These are phyloP conservation scores for Meiosimyza decipiens DNA, from an alignment of 2,888 invertebrate species.

Conservation along the genomic window DNA sequence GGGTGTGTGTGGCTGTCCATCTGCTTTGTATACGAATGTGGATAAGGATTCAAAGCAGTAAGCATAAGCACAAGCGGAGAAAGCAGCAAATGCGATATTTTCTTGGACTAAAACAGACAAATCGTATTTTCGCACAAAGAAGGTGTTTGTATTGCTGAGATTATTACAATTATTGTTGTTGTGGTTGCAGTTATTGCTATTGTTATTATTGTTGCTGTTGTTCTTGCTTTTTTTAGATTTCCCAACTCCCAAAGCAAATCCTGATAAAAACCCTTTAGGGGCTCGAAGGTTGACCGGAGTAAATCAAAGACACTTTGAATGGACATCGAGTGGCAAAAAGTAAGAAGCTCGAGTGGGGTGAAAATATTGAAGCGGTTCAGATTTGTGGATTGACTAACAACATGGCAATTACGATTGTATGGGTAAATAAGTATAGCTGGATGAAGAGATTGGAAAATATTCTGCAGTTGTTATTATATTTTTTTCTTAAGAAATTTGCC, in stretches of 20 bases:
- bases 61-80: constrained; percentile 6
- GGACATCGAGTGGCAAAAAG: too few species aligned
- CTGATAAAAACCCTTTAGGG: constrained; percentile 14
- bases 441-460: too few species aligned
- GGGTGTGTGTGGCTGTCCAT: constrained; percentile 5
- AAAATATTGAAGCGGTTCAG: not conserved
- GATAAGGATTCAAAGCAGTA: not conserved
- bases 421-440: too few species aligned
- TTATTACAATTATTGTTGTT: constrained; percentile 30
- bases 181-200: constrained; percentile 17
- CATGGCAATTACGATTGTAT: too few species aligned
- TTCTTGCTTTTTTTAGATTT: not conserved
- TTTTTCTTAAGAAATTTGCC: too few species aligned
- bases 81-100: not conserved
- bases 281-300: constrained; percentile 27
- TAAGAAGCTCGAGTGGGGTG: not conserved
- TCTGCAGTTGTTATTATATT: too few species aligned
- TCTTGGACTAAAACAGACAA: constrained; percentile 4
- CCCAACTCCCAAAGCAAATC: constrained; percentile 17
- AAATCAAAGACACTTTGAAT: constrained; percentile 34
- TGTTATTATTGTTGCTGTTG: constrained; percentile 12
- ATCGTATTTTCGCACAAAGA: not conserved
- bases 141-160: constrained; percentile 26
- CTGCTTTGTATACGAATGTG: not conserved
- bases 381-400: too few species aligned